phyloP scores from a whole-genome alignment of 2,113 vertebrate species.

The Campylomormyrus tamandua region DNA sequence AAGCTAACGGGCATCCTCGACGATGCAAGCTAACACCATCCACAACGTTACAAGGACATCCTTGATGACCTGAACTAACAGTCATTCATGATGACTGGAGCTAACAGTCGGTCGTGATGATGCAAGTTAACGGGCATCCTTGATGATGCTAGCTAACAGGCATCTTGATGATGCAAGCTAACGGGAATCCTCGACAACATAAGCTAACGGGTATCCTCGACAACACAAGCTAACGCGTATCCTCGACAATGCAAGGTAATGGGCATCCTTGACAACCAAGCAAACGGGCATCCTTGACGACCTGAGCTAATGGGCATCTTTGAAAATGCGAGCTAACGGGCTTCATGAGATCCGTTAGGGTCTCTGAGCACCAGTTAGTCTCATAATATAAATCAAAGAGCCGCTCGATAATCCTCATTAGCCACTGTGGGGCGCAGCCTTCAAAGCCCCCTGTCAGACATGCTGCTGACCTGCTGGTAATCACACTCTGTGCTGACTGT shows the following conservation, averaged over 20 bases:
- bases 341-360: neutral
- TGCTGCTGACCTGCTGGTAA: neutral
- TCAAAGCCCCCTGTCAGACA: neutral
- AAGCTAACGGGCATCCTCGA: neutral
- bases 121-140: neutral
- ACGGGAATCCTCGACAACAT: neutral
- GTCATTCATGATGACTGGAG: too few relatives aligned
- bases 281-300: neutral
- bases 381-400: conserved; percentile 7
- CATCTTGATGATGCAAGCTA: neutral
- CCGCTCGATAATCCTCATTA: conserved; percentile 13
- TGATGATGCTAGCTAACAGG: neutral
- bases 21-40: neutral
- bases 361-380: neutral
- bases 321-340: neutral
- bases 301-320: neutral
- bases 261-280: neutral
- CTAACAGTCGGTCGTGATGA: too few relatives aligned
- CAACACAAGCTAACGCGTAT: neutral
- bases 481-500: neutral
- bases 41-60: neutral
- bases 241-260: neutral
- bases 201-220: neutral
- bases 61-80: neutral
- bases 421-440: neutral